Evolutionary conservation across 2,113 vertebrate genomes (phyloP), one percentile per base, ranked within the genome.

Genomic region (Mustela lutreola): DNA sequence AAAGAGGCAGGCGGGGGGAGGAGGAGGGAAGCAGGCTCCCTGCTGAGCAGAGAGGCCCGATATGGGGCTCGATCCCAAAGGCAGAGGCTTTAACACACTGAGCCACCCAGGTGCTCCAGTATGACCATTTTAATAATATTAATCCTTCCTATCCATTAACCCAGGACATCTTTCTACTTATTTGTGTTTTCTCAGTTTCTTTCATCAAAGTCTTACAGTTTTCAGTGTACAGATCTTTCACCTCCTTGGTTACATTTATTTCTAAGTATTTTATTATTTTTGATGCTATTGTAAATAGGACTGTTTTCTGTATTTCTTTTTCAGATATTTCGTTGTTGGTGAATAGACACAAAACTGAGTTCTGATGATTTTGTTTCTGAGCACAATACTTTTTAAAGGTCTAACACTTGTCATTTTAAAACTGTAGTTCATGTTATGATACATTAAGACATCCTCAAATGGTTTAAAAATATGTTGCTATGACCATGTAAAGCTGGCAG

Each of bases 381-480:
- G 48, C 56, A 33, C 28, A 70, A 36, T 81, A 62, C 31, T 71
- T 94, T 76, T 82, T 45, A 82, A 91, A 91, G 21, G 76, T 91
- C 58, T 93, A 42, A 58, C 2, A 73, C 24, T 82, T 58, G 67
- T 2, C 56, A 48, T n/a, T 91, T 91, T n/a, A 91, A 86, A 93
- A 90, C 19, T 73, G 6, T 39, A 45, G 82, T 86, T 91, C 39
- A 50, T 53, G 5, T 89, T 65, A 31, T 19, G 53, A 79, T 88
- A 71, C 3, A 62, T 70, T 70, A 82, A 94, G 82, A 53, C 11
- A 62, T 33, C n/a, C 75, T 62, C 50, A 82, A 67, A 22, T 75
- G n/a, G 70, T 92, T 88, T 50, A 33, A 73, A 97, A 83, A 65
- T 28, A 78, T 22, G 26, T 90, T 85, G 19, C 58, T 91, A 78